These are phyloP conservation scores for Oncopeltus fasciatus DNA, from an alignment of 1,140 invertebrate species.

Conservation along the genomic window DNA sequence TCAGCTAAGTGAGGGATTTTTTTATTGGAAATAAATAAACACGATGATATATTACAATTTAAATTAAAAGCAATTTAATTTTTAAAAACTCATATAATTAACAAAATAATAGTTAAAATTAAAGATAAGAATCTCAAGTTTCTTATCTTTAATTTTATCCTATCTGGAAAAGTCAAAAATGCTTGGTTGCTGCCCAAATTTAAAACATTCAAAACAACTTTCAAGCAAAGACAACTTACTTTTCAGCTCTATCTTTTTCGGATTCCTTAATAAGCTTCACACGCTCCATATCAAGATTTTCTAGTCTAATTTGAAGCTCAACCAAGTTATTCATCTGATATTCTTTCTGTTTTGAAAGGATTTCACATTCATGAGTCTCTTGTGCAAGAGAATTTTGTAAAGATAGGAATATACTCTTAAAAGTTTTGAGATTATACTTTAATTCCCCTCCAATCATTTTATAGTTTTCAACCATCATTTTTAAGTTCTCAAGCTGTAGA, in stretches of 20 bases:
- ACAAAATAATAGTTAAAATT: too few relatives aligned
- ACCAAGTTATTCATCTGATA: not conserved
- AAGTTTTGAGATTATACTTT: not conserved
- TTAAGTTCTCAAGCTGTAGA: too few relatives aligned
- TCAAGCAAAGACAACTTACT: not conserved
- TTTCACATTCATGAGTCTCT: not conserved
- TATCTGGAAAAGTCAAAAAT: too few relatives aligned
- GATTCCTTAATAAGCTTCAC: not conserved
- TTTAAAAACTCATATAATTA: too few relatives aligned
- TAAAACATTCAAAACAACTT: too few relatives aligned
- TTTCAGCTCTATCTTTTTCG: not conserved
- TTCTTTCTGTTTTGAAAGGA: not conserved
- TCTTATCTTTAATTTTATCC: too few relatives aligned
- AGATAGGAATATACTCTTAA: not conserved
- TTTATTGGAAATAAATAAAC: too few relatives aligned
- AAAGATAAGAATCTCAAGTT: too few relatives aligned
- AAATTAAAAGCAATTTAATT: too few relatives aligned
- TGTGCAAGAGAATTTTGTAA: not conserved
- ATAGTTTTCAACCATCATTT: not conserved
- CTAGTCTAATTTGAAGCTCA: not conserved
- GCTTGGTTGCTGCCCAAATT: too few relatives aligned
- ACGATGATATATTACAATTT: too few relatives aligned
- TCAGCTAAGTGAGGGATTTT: too few relatives aligned
- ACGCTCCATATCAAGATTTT: not conserved
- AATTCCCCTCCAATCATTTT: not conserved